A percentile compares a stretch with the other conserved stretches of the same genome.
Evolutionary conservation across 2,888 invertebrate genomes (phyloP).

Genomic region (Lamellibrachia satsuma): DNA sequence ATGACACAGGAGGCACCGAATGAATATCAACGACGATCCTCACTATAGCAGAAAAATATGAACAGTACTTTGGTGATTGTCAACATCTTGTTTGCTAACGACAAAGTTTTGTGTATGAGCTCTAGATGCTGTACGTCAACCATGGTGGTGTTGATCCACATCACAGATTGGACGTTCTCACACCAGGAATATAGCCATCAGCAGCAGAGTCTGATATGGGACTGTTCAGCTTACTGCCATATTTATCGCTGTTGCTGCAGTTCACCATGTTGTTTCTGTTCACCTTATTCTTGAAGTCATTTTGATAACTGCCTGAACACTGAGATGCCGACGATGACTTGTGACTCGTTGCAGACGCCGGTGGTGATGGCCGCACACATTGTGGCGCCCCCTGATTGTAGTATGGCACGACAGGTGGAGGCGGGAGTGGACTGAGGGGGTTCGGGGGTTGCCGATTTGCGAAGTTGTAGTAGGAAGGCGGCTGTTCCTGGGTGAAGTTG

Average conservation of each 20-base stretch:
- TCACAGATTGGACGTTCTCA: background rate
- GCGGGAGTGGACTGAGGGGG: conserved; percentile 38
- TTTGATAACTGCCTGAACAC: background rate
- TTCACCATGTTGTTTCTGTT: background rate
- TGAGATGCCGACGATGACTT: conserved; percentile 48
- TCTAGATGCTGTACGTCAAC: background rate
- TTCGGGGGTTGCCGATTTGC: conserved; percentile 37
- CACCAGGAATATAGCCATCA: background rate
- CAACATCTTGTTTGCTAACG: background rate
- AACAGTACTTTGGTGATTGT: background rate
- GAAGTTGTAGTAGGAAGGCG: conserved; percentile 34
- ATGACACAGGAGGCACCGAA: background rate
- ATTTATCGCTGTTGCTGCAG: background rate
- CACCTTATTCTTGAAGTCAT: background rate
- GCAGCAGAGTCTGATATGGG: background rate
- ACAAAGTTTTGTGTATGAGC: too few species aligned
- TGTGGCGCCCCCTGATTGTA: conserved; percentile 28
- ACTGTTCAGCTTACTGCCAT: background rate
- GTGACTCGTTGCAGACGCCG: conserved; percentile 58
- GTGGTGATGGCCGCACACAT: conserved; percentile 55
- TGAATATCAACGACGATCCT: background rate
- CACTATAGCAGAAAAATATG: background rate
- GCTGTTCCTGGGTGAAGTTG: conserved; percentile 25
- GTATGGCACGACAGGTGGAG: conserved; percentile 39
- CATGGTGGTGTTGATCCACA: background rate